A percentile compares a stretch with the other conserved stretches of the same genome.
Conservation (phyloP, 2,888 invertebrate species). For the Nymphalis c-album region DNA sequence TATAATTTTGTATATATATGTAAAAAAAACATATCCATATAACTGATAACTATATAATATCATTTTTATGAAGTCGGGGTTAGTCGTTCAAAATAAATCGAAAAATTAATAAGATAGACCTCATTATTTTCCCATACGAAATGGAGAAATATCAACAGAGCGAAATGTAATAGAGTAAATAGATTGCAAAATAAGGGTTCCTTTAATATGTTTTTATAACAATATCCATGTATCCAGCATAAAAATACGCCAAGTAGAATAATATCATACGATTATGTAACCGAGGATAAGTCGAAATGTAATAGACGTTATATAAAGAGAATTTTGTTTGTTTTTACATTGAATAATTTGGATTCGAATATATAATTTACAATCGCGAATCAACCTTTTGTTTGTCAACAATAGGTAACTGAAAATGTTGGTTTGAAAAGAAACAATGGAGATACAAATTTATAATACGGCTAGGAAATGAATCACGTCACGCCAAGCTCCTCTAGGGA, state of each 20-base stretch:
- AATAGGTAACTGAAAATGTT: conserved; percentile 70
- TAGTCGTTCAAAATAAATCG: too few relatives aligned
- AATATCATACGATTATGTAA: conserved; percentile 4
- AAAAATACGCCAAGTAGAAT: conserved; percentile 3
- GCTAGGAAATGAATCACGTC: conserved; percentile 76
- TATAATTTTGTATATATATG: too few relatives aligned
- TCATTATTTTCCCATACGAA: not conserved
- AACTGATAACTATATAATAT: too few relatives aligned
- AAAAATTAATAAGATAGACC: too few relatives aligned
- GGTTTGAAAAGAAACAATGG: conserved; percentile 72
- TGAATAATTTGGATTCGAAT: too few relatives aligned
- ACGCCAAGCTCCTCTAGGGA: conserved; percentile 60
- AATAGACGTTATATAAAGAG: too few relatives aligned
- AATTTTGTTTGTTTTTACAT: too few relatives aligned
- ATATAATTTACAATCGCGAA: conserved; percentile 26
- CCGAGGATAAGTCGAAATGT: conserved; percentile 11
- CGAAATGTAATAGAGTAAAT: not conserved
- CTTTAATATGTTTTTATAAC: conserved; percentile 2
- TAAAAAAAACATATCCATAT: too few relatives aligned
- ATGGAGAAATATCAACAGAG: not conserved
- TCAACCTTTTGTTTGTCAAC: conserved; percentile 69
- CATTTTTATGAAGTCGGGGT: too few relatives aligned
- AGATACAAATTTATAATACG: conserved; percentile 77
- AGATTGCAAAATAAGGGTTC: conserved; percentile 7
- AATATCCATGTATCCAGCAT: not conserved